Percentiles rank a stretch among this genome's conserved stretches.
Conservation (phyloP, 2,888 invertebrate species). For the Alcis repandata region DNA sequence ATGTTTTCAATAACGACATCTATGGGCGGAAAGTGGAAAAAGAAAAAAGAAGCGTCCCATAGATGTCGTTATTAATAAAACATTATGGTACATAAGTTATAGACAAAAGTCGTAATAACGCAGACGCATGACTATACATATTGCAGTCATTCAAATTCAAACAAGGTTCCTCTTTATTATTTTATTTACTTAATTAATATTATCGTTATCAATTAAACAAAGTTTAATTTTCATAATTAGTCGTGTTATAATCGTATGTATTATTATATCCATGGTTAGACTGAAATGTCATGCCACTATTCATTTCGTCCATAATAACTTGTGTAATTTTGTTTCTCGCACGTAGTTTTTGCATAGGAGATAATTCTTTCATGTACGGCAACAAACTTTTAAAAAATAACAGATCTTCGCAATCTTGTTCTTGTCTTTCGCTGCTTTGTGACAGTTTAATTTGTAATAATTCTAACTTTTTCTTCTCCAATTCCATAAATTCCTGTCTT, state of each 20-base stretch:
- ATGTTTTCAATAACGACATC: too few species aligned
- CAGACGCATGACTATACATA: too few species aligned
- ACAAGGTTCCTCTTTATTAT: too few species aligned
- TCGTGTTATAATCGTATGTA: slow-evolving; percentile 46
- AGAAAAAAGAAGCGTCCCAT: too few species aligned
- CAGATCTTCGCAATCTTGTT: slow-evolving; percentile 20
- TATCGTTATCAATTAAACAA: too few species aligned
- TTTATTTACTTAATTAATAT: too few species aligned
- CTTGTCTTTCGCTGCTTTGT: slow-evolving; percentile 48
- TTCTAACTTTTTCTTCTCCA: slow-evolving; percentile 52
- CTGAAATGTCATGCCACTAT: slow-evolving; percentile 48
- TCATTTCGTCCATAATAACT: slow-evolving; percentile 47
- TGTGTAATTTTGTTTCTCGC: slow-evolving; percentile 51
- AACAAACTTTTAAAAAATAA: slow-evolving; percentile 12
- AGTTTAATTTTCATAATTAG: slow-evolving; percentile 8
- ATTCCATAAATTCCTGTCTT: slow-evolving; percentile 52
- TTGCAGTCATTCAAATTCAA: too few species aligned
- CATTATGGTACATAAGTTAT: too few species aligned
- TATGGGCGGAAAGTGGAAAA: too few species aligned
- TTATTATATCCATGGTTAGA: slow-evolving; percentile 50
- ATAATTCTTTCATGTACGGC: slow-evolving; percentile 43
- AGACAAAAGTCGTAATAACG: too few species aligned
- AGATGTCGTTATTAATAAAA: too few species aligned
- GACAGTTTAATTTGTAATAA: slow-evolving; percentile 53
- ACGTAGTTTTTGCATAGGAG: slow-evolving; percentile 53